These are phyloP conservation scores for Rhyacophila evoluta DNA, from an alignment of 2,888 invertebrate genomes.

Conservation along the genomic window DNA sequence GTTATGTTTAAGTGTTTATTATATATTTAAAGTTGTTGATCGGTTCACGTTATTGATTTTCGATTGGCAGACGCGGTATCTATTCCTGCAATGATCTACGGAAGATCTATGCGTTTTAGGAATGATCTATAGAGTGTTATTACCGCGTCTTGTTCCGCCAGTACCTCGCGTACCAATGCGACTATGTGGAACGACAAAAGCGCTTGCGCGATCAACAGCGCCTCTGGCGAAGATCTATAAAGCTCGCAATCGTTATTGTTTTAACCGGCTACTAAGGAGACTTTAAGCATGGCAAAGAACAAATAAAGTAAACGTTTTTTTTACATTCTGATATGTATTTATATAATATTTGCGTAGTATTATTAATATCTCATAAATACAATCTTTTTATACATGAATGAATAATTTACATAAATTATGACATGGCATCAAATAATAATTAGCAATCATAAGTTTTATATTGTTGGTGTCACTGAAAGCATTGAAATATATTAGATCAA, in stretches of 20 bases:
- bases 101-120: neutral
- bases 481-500: no score
- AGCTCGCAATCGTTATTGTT: constrained; percentile 29
- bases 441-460: no score
- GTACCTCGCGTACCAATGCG: constrained; percentile 65
- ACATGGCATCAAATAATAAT: no score
- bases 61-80: neutral
- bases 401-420: no score
- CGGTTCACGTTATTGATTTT: neutral
- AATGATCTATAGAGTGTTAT: constrained; percentile 56
- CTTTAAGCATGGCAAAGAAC: constrained; percentile 11
- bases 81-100: constrained; percentile 3
- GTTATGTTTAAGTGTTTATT: neutral
- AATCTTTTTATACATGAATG: no score
- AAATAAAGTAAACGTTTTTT: no score
- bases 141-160: constrained; percentile 60
- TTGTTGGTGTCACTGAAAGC: no score
- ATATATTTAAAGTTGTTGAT: neutral
- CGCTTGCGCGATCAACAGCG: constrained; percentile 64
- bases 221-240: constrained; percentile 57
- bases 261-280: neutral
- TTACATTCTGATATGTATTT: no score
- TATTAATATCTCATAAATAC: no score
- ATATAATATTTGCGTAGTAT: no score
- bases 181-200: constrained; percentile 66